Evolutionary conservation across 2,113 vertebrate species (phyloP).

Genomic region (Epinephelus lanceolatus): DNA sequence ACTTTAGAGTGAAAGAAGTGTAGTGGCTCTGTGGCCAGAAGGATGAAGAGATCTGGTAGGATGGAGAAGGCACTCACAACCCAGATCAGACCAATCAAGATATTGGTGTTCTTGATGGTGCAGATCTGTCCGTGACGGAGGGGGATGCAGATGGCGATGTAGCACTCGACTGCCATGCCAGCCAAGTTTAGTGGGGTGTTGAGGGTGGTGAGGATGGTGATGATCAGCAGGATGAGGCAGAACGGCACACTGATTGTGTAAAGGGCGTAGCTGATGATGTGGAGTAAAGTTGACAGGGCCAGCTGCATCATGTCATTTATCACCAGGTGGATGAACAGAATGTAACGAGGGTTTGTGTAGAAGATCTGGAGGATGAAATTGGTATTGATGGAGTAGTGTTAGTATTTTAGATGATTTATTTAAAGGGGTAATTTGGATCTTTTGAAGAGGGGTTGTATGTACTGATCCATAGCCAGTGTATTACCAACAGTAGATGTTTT

Average conservation of each 20-base stretch:
- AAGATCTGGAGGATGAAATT: slow-evolving; percentile 46
- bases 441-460: no score
- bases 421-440: no score
- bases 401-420: background rate
- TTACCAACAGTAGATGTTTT: no score
- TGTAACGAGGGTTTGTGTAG: slow-evolving; percentile 69
- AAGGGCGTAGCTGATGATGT: slow-evolving; percentile 40
- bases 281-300: slow-evolving; percentile 30
- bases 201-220: slow-evolving; percentile 50
- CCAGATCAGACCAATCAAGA: slow-evolving; percentile 76
- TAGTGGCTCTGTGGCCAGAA: slow-evolving; percentile 63
- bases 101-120: slow-evolving; percentile 65
- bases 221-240: slow-evolving; percentile 69
- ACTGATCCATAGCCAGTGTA: no score
- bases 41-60: slow-evolving; percentile 71
- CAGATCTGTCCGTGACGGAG: slow-evolving; percentile 75
- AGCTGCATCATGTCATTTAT: slow-evolving; percentile 68
- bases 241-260: slow-evolving; percentile 50
- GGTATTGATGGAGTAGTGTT: background rate
- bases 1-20: slow-evolving; percentile 61
- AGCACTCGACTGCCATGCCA: slow-evolving; percentile 76
- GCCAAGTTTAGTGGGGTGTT: slow-evolving; percentile 77
- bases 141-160: slow-evolving; percentile 77
- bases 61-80: slow-evolving; percentile 1
- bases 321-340: slow-evolving; percentile 73